Percentiles rank a stretch among this genome's conserved stretches.
Conservation (phyloP, 2,888 invertebrate species). For the Dicranocentrus wangi region DNA sequence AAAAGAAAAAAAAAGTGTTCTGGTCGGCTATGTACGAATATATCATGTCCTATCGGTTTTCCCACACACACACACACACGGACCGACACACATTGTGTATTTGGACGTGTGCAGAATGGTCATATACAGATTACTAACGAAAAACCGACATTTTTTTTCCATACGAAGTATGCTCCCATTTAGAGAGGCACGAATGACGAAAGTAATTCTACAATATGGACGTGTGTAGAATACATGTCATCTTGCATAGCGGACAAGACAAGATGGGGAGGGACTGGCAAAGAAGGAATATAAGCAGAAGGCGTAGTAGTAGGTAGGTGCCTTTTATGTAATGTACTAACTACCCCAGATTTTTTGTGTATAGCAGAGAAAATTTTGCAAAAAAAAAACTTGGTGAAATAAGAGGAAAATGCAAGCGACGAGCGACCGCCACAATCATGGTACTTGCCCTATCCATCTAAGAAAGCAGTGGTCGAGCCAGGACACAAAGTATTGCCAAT, state of each 20-base stretch:
- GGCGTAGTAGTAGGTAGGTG: no score
- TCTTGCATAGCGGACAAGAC: constrained; percentile 37
- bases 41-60: background rate
- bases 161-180: constrained; percentile 9
- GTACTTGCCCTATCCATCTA: background rate
- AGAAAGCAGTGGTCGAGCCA: background rate
- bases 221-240: constrained; percentile 57
- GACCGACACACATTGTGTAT: constrained; percentile 4
- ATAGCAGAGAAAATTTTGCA: no score
- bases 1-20: background rate
- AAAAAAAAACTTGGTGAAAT: no score
- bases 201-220: constrained; percentile 50
- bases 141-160: background rate
- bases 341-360: no score
- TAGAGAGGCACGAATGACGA: constrained; percentile 40
- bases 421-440: background rate
- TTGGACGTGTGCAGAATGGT: background rate
- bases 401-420: constrained; percentile 29
- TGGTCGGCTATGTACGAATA: no score
- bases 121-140: background rate
- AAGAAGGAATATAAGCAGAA: no score
- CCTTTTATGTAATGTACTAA: no score
- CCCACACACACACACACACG: background rate
- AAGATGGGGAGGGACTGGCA: background rate
- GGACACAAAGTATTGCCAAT: background rate